These are phyloP conservation scores for Platichthys flesus DNA, from an alignment of 2,113 vertebrate genomes.

Conservation along the genomic window DNA sequence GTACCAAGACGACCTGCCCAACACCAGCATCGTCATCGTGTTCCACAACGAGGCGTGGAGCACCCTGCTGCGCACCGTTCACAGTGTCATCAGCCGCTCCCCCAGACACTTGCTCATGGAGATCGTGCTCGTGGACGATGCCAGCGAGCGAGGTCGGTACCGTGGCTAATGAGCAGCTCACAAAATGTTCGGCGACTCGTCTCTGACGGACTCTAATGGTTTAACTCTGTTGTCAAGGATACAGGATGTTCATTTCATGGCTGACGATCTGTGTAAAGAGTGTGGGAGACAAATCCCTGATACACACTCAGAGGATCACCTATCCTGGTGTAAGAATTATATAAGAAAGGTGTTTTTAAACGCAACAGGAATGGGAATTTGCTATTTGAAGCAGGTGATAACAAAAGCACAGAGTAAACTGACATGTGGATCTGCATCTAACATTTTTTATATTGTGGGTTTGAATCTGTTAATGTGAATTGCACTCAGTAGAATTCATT, in stretches of 20 bases:
- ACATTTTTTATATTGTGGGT: background rate
- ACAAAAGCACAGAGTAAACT: background rate
- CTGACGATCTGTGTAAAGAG: background rate
- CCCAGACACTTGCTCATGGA: slow-evolving; percentile 89
- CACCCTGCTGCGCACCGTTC: slow-evolving; percentile 92
- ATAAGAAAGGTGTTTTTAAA: background rate
- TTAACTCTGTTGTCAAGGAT: background rate
- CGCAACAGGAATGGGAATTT: background rate
- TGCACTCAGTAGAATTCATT: no score
- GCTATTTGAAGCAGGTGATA: background rate
- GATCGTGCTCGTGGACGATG: slow-evolving; percentile 94
- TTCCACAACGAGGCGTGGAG: slow-evolving; percentile 99
- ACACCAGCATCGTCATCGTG: slow-evolving; percentile 97
- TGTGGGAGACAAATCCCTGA: slow-evolving; percentile 1
- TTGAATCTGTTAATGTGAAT: no score
- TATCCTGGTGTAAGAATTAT: background rate
- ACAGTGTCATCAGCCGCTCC: slow-evolving; percentile 92
- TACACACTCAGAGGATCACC: background rate
- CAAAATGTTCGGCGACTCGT: background rate
- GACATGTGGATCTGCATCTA: background rate
- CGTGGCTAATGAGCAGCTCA: background rate
- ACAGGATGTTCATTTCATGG: background rate
- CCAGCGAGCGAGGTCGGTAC: slow-evolving; percentile 91
- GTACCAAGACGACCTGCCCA: slow-evolving; percentile 90
- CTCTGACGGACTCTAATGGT: background rate